Percentiles rank a stretch among this genome's conserved stretches.
Evolutionary conservation across 2,888 invertebrate species (phyloP).

Genomic region (Dichetophora obliterata): DNA sequence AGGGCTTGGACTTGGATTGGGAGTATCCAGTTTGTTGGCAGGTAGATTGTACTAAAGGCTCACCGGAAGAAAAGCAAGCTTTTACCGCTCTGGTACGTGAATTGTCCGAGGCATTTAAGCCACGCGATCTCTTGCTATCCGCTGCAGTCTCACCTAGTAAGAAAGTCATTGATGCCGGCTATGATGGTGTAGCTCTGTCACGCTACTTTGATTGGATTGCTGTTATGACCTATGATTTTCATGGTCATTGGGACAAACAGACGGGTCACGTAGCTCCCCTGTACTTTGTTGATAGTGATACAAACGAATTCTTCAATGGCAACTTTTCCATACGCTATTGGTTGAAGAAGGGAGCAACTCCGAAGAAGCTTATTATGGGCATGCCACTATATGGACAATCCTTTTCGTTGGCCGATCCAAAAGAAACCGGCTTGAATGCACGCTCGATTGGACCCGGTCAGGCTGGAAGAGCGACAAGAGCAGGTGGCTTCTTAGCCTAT

Average conservation of each 20-base stretch:
- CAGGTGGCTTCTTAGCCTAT: slow-evolving; percentile 82
- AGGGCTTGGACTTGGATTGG: slow-evolving; percentile 88
- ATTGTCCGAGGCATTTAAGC: slow-evolving; percentile 75
- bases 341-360: slow-evolving; percentile 76
- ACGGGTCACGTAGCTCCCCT: slow-evolving; percentile 84
- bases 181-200: slow-evolving; percentile 77
- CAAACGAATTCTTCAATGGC: slow-evolving; percentile 78
- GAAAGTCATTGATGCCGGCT: slow-evolving; percentile 79
- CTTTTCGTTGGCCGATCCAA: slow-evolving; percentile 75
- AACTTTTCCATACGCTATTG: slow-evolving; percentile 82
- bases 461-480: slow-evolving; percentile 78
- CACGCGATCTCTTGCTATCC: slow-evolving; percentile 76
- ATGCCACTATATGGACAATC: slow-evolving; percentile 84
- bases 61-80: slow-evolving; percentile 76
- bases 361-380: slow-evolving; percentile 79
- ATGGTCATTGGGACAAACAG: slow-evolving; percentile 80
- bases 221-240: slow-evolving; percentile 86
- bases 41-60: slow-evolving; percentile 73
- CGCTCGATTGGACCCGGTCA: slow-evolving; percentile 77
- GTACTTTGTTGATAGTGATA: slow-evolving; percentile 76
- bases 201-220: slow-evolving; percentile 84
- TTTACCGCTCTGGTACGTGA: slow-evolving; percentile 78
- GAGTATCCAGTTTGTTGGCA: slow-evolving; percentile 89
- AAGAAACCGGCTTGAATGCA: slow-evolving; percentile 73
- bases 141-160: slow-evolving; percentile 82